Evolutionary conservation across 1,140 invertebrate genomes (phyloP).

Genomic region (Uloborus diversus): DNA sequence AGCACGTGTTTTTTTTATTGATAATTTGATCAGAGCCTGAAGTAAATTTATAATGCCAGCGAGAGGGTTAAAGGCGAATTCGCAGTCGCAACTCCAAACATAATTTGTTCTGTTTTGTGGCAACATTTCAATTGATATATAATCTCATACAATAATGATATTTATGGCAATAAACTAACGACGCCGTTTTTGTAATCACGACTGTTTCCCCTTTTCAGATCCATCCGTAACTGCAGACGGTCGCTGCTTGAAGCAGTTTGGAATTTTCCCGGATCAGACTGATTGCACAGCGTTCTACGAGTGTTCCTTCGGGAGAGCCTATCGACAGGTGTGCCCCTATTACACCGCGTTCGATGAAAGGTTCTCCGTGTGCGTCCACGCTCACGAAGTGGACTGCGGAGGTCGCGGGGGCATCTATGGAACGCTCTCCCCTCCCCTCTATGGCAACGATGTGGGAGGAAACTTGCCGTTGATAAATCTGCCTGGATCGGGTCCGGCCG

Average conservation of each 20-base stretch:
- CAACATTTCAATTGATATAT: no score
- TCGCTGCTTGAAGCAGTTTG: slow-evolving; percentile 70
- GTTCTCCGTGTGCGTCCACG: slow-evolving; percentile 40
- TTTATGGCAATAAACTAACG: no score
- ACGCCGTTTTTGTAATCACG: no score
- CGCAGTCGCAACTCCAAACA: no score
- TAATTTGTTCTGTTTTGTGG: no score
- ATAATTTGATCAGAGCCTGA: no score
- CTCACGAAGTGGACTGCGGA: slow-evolving; percentile 30
- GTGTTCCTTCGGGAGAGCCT: slow-evolving; percentile 93
- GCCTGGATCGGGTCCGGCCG: background rate
- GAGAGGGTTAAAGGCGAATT: no score
- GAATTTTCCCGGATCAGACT: slow-evolving; percentile 88
- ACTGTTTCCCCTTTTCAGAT: slow-evolving; percentile 30
- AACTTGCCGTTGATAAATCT: background rate
- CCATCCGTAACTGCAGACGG: slow-evolving; percentile 28
- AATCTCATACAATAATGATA: no score
- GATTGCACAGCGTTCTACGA: slow-evolving; percentile 96
- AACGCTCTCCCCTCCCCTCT: slow-evolving; percentile 26
- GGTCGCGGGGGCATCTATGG: slow-evolving; percentile 47
- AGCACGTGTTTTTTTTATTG: no score
- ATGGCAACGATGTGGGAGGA: slow-evolving; percentile 10
- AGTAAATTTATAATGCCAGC: no score
- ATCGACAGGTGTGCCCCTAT: slow-evolving; percentile 90
- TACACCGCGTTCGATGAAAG: slow-evolving; percentile 85